Evolutionary conservation across 2,888 invertebrate genomes (phyloP).

Genomic region (Drosophila hamatofila): DNA sequence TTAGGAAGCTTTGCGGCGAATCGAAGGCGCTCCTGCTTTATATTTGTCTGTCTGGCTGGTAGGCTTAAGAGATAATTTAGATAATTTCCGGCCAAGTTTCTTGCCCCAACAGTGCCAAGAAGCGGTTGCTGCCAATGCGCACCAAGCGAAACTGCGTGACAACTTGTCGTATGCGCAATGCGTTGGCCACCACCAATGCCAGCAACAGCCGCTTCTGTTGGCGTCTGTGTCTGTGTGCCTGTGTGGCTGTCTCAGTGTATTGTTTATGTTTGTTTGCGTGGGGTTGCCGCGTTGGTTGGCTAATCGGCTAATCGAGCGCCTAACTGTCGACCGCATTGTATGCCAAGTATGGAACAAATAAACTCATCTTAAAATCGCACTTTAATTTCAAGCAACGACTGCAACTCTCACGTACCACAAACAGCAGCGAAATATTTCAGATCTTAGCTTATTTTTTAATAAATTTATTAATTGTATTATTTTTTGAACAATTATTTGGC

Average conservation of each 20-base stretch:
- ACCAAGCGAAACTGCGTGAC: constrained; percentile 53
- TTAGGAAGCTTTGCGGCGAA: constrained; percentile 72
- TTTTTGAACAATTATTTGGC: constrained; percentile 13
- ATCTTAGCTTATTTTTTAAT: constrained; percentile 33
- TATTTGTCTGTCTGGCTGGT: constrained; percentile 28
- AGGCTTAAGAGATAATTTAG: constrained; percentile 49
- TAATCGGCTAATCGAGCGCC: constrained; percentile 54
- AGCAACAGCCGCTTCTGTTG: constrained; percentile 59
- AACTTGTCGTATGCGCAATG: constrained; percentile 75
- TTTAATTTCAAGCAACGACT: constrained; percentile 42
- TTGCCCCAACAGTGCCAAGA: constrained; percentile 66
- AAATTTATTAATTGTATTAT: constrained; percentile 18
- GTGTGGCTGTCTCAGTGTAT: constrained; percentile 24
- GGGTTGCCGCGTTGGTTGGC: constrained; percentile 70
- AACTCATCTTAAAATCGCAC: constrained; percentile 31
- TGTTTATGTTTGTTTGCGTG: constrained; percentile 32
- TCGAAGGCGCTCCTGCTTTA: constrained; percentile 53
- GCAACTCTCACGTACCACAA: constrained; percentile 71
- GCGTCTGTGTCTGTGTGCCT: constrained; percentile 26
- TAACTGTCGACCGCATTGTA: constrained; percentile 45
- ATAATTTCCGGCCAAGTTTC: constrained; percentile 75
- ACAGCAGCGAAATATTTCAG: constrained; percentile 59
- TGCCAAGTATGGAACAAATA: constrained; percentile 49
- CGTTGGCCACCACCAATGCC: constrained; percentile 68
- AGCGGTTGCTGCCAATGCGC: constrained; percentile 69